Percentiles rank a stretch among this genome's conserved stretches.
These are phyloP conservation scores for Strigamia crassipes DNA, from an alignment of 2,888 invertebrate genomes.

Conservation along the genomic window DNA sequence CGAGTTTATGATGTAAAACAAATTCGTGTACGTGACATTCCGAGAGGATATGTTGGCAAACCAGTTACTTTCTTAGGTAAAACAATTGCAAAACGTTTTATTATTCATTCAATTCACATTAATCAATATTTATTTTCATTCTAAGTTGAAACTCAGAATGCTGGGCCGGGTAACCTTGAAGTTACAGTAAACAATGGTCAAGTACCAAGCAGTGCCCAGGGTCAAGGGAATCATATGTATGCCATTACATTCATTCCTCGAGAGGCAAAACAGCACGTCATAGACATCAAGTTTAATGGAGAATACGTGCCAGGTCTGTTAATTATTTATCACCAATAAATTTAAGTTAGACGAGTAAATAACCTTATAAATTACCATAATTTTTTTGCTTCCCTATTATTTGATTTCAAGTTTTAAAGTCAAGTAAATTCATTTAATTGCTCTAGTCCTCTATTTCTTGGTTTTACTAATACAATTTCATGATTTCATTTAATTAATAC, in stretches of 20 bases:
- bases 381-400: too few relatives aligned
- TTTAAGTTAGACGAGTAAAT: neutral
- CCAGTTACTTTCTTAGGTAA: conserved; percentile 87
- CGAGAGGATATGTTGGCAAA: conserved; percentile 84
- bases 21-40: conserved; percentile 90
- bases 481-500: neutral
- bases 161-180: conserved; percentile 97
- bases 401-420: too few relatives aligned
- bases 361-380: neutral
- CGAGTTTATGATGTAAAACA: conserved; percentile 94
- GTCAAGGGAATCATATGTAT: conserved; percentile 93
- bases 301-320: conserved; percentile 84
- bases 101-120: neutral
- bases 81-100: neutral
- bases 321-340: neutral
- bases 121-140: neutral
- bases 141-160: conserved; percentile 94
- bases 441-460: neutral
- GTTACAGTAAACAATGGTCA: conserved; percentile 97
- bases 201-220: conserved; percentile 94
- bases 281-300: conserved; percentile 93
- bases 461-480: too few relatives aligned
- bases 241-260: conserved; percentile 96
- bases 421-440: neutral
- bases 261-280: conserved; percentile 86